A percentile compares a stretch with the other conserved stretches of the same genome.
Evolutionary conservation across 2,888 invertebrate species (phyloP).

Genomic region (Vesta saturnalis): DNA sequence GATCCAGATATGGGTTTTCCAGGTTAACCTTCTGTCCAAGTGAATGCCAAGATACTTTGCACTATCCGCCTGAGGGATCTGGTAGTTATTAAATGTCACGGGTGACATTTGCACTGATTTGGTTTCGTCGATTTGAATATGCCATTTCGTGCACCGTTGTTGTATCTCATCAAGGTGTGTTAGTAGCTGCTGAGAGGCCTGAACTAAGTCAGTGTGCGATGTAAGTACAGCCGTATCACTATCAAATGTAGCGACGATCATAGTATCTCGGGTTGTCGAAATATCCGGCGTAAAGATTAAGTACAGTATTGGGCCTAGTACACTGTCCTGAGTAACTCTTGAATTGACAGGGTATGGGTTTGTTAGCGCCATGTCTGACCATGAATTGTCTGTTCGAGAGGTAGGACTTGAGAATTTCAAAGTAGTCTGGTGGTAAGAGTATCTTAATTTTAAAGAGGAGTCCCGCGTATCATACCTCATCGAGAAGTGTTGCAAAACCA

Average conservation of each 20-base stretch:
- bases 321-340: conserved; percentile 15
- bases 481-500: not conserved
- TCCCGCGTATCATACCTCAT: not conserved
- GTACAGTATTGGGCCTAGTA: no score
- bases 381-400: not conserved
- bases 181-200: conserved; percentile 15
- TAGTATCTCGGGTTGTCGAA: no score
- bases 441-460: no score
- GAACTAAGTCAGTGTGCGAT: not conserved
- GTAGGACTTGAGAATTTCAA: not conserved
- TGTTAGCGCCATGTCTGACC: no score
- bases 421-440: no score
- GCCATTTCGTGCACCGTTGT: conserved; percentile 30
- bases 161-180: conserved; percentile 24
- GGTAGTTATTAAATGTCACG: conserved; percentile 15
- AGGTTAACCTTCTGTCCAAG: conserved; percentile 7
- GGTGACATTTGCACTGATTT: conserved; percentile 36
- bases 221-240: no score
- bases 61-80: conserved; percentile 10
- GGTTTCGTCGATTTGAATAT: conserved; percentile 32
- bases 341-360: conserved; percentile 3
- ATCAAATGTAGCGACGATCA: no score
- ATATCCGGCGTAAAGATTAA: no score
- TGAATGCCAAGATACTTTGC: conserved; percentile 10
- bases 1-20: no score